Base-by-base conservation (phyloP, 2,888 invertebrate species). In the Heliconius ethilla region DNA sequence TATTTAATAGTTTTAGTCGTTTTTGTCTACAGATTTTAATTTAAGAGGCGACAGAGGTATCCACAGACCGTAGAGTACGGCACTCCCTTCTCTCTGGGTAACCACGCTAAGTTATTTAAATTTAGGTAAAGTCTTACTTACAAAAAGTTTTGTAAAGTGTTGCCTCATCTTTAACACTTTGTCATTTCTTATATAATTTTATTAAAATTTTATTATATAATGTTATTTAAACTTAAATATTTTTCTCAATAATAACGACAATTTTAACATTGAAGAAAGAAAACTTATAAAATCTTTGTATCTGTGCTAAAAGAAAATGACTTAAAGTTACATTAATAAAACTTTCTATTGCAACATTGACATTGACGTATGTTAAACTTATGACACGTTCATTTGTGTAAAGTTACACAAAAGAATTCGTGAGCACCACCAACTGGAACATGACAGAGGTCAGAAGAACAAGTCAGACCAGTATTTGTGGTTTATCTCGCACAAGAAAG, bases 371-470 rank as follows among this genome's bases (percentile, higher is more conserved):
- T 80, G 80, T 78, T 75, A 75, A 81, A 84, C 86, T 85, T 83
- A 84, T 85, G 84, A 86, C 84, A 83, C 81, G 83, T 75, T 79
- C 70, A 82, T 87, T 87, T 86, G 86, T 86, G 86, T 86, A 86
- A 85, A 82, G 82, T 83, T 85, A 85, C 83, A 89, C 87, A 88
- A 89, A 89, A 86, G 85, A 87, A 85, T 86, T 83, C 78, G 81
- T 83, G 86, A 89, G 91, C 89, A 91, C 90, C 89, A 84, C 84
- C 82, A 83, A 82, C 81, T 83, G 80, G 72, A 82, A 85, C 83
- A 82, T 81, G 83, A 85, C 88, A 82, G 89, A 91, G 92, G 92
- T 91, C 91, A 91, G 86, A 82, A 80, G 83, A 87, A 88, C 90
- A 83, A 86, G 89, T 86, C 86, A 79, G 85, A 89, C 88, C 87